Evolutionary conservation across 2,797 vertebrate genomes (phyloP), one percentile per base, ranked within the genome.

Genomic region (Vultur gryphus): DNA sequence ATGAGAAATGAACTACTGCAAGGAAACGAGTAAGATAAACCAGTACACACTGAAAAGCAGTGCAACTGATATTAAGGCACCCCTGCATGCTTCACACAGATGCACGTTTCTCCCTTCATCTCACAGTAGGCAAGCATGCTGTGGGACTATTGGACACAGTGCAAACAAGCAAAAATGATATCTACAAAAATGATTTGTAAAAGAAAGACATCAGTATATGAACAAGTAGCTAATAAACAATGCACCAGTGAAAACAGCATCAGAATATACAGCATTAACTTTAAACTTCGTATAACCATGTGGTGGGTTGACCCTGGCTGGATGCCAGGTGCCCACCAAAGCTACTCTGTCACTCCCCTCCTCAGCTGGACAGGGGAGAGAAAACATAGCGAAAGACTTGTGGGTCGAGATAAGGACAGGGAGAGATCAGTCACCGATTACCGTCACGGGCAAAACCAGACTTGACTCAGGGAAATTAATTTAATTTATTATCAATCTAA

Each of bases 391-490:
- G 2, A 71, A 39, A 39, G 8, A 1, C 7, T 81, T 10, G 1
- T 37, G 29, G 1, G 5, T 35, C 0, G 0, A 84, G 24, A 28
- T 7, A 35, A 54, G 24, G 15, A n/a, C 25, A 59, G 15, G 13
- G 28, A 39, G 24, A 39, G 5, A 23, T 61, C 41, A 41, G 2
- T 13, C 48, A 67, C 4, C 19, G 24, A 0, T 33, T 69, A 49
- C 10, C 7, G 3, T 19, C 20, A 29, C 1, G 3, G 33, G 21
- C 6, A 79, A 54, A 49, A 58, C 7, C 8, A 39, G 28, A 25
- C 29, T 21, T 1, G 2, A 25, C 20, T n/a, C 11, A 2, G 11
- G 28, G 13, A 78, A 43, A 54, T 37, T 16, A 51, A 1, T 71
- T 61, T 43, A 5, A 69, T 28, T 31, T 65, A 8, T 9, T 64